phyloP scores from a whole-genome alignment of 92 coral and sea anemone species.

The Galaxea fascicularis region DNA sequence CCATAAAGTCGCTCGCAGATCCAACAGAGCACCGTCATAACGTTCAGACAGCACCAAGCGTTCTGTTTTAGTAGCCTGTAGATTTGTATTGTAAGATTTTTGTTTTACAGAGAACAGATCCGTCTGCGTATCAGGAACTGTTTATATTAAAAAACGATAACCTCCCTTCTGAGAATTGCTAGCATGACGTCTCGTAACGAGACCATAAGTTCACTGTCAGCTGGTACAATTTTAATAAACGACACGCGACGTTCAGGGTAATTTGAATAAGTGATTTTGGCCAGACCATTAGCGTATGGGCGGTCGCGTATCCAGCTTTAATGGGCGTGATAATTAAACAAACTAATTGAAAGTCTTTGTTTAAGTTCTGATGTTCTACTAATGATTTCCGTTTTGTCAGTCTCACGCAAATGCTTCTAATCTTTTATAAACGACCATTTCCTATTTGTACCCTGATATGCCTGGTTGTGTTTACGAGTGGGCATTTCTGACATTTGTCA shows the following conservation, averaged over 20 bases:
- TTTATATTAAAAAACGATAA: too few relatives aligned
- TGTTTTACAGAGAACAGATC: too few relatives aligned
- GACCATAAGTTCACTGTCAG: too few relatives aligned
- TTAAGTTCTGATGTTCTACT: conserved; percentile 12
- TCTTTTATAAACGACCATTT: conserved; percentile 5
- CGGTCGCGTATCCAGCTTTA: conserved; percentile 19
- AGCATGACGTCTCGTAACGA: too few relatives aligned
- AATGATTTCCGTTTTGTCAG: conserved; percentile 42
- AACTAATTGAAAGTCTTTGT: conserved; percentile 20
- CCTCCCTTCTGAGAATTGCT: too few relatives aligned
- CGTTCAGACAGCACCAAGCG: too few relatives aligned
- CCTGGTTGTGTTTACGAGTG: conserved; percentile 12
- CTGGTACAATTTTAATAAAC: too few relatives aligned
- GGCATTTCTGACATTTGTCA: conserved; percentile 47
- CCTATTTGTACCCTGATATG: background rate
- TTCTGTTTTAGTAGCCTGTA: too few relatives aligned
- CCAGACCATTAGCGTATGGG: conserved; percentile 12
- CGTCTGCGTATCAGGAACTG: too few relatives aligned
- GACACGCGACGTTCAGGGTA: background rate
- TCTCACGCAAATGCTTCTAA: conserved; percentile 1
- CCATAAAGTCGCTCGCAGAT: too few relatives aligned
- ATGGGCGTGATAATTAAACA: conserved; percentile 51
- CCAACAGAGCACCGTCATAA: too few relatives aligned
- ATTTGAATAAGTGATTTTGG: conserved; percentile 12
- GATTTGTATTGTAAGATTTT: too few relatives aligned